Conservation (phyloP, 2,113 vertebrate species). For the Emydura subglobosa region DNA sequence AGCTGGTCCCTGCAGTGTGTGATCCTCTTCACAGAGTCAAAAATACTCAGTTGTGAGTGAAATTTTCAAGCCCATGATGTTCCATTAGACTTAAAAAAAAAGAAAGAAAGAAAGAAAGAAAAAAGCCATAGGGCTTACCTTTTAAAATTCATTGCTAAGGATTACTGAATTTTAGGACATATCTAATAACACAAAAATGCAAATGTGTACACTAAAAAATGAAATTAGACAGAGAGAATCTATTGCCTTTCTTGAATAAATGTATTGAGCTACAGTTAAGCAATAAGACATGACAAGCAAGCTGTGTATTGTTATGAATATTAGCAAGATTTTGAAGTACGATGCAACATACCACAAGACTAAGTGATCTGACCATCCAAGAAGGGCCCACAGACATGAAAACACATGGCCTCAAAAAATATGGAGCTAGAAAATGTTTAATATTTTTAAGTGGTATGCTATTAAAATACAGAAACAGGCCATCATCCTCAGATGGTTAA, state of each 20-base stretch:
- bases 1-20: not conserved
- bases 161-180: not conserved
- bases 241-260: not conserved
- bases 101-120: no score
- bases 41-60: not conserved
- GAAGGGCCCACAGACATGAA: not conserved
- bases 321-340: not conserved
- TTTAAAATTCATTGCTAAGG: not conserved
- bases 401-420: not conserved
- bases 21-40: not conserved
- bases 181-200: not conserved
- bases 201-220: not conserved
- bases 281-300: not conserved
- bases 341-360: not conserved
- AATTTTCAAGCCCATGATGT: not conserved
- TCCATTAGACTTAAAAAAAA: not conserved
- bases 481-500: not conserved
- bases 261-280: not conserved
- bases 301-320: not conserved
- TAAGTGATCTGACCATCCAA: not conserved
- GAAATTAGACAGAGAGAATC: not conserved
- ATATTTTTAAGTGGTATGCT: fast-evolving
- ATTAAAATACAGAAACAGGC: not conserved
- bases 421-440: not conserved
- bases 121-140: not conserved